Evolutionary conservation across 2,113 vertebrate species (phyloP).

Genomic region (Apteryx mantelli): DNA sequence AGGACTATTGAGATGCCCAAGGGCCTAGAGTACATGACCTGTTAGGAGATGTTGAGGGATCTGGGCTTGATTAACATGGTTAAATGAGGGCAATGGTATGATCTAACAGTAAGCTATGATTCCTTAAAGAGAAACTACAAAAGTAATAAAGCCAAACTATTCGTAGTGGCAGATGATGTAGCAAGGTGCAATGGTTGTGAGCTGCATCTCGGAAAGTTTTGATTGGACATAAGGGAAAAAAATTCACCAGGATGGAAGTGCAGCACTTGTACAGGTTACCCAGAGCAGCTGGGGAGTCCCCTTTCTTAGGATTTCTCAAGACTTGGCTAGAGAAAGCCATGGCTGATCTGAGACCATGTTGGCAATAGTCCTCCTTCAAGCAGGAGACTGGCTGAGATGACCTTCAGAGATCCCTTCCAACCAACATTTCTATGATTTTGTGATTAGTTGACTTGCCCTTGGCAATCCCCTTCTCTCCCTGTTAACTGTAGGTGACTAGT

Average conservation of each 20-base stretch:
- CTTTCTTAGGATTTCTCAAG: background rate
- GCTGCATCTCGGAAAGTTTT: background rate
- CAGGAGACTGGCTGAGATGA: background rate
- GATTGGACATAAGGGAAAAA: fast-evolving
- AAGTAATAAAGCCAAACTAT: background rate
- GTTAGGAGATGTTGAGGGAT: background rate
- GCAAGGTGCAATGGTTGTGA: background rate
- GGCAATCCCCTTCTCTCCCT: background rate
- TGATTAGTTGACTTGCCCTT: background rate
- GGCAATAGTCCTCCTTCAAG: background rate
- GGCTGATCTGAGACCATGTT: background rate
- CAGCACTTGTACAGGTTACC: background rate
- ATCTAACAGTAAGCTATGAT: background rate
- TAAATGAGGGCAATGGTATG: background rate
- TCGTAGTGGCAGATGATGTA: background rate
- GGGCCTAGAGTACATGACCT: background rate
- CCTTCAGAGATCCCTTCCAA: background rate
- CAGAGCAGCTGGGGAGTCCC: background rate
- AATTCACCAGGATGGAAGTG: background rate
- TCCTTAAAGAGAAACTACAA: background rate
- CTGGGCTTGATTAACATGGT: background rate
- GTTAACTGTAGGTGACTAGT: background rate
- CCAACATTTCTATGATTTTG: background rate
- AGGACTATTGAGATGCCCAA: background rate
- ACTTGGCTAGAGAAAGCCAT: background rate